These are phyloP conservation scores for Cinclus cinclus DNA, from an alignment of 2,113 vertebrate genomes.

Conservation along the genomic window DNA sequence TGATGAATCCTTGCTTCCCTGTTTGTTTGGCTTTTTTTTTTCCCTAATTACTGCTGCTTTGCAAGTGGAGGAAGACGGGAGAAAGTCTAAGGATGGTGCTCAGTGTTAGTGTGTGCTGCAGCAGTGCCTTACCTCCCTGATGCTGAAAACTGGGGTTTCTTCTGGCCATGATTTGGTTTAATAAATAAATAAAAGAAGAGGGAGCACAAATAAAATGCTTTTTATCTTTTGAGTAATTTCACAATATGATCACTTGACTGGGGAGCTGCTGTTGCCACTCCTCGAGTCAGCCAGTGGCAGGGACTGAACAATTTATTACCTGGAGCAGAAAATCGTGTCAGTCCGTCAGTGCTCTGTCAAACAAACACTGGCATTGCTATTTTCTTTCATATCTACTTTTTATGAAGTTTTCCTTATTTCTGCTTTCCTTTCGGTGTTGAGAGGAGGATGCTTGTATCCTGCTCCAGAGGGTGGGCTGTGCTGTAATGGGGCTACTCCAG, in stretches of 20 bases:
- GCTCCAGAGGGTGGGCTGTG: background rate
- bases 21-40: background rate
- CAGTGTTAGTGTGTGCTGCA: background rate
- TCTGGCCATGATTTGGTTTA: background rate
- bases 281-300: background rate
- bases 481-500: background rate
- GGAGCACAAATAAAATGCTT: background rate
- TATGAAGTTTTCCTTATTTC: background rate
- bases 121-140: background rate
- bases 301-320: background rate
- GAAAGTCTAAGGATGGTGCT: background rate
- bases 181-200: background rate
- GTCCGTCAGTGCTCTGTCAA: background rate
- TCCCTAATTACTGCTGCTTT: background rate
- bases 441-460: background rate
- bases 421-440: background rate
- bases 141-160: background rate
- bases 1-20: background rate
- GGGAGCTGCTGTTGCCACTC: background rate
- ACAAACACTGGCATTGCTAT: background rate
- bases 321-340: background rate
- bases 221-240: background rate
- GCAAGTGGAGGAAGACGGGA: background rate
- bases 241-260: background rate
- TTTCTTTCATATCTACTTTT: background rate